Base-by-base conservation (phyloP, 2,113 vertebrate genomes). In the Chlorodrepanis virens region DNA sequence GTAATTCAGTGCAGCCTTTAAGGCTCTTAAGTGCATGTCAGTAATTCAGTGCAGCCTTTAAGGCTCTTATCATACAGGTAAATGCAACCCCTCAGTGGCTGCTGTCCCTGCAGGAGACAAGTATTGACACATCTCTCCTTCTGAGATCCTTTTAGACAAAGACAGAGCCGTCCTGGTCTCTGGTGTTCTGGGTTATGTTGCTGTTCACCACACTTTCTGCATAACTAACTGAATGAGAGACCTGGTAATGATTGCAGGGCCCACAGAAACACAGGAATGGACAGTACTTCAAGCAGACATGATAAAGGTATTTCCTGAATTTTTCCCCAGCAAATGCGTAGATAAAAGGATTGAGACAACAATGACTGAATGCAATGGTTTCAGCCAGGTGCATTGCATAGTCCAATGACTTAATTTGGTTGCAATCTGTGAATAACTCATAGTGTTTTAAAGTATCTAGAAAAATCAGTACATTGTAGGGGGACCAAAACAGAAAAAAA, bases 241-340 rank as follows among this genome's bases (percentile, higher is more conserved):
- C 56, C 0, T 67, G 44, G 39, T 97, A 95, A 27, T 1, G 25
- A 54, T 25, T 47, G 6, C 90, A 97, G 31, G 85, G 93, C 1
- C 95, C 53, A 17, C 54, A 96, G 21, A 96, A 90, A 7, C 97
- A 98, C 28, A 95, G 50, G 92, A 52, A 97, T 1, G 97, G 94
- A 57, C 96, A 95, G 39, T 89, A 97, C 49, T 95, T 98, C 20
- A 95, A 50, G 45, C 96, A 96, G 33, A 98, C 44, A 5, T 33
- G 79, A n/a, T 47, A 39, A 42, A 99, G 75, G 37, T 98, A 98
- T 45, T 97, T 98, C 72, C 98, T 98, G 89, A 99, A 99, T 90
- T 99, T 99, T 96, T 99, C 98, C 29, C 99, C 99, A 25, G 98
- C 98, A 69, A 99, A 99, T 3, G 98, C 99, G 11, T 99, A 99